These are phyloP conservation scores for Tricholaema leucomelas DNA, from an alignment of 2,113 vertebrate genomes.

Conservation along the genomic window DNA sequence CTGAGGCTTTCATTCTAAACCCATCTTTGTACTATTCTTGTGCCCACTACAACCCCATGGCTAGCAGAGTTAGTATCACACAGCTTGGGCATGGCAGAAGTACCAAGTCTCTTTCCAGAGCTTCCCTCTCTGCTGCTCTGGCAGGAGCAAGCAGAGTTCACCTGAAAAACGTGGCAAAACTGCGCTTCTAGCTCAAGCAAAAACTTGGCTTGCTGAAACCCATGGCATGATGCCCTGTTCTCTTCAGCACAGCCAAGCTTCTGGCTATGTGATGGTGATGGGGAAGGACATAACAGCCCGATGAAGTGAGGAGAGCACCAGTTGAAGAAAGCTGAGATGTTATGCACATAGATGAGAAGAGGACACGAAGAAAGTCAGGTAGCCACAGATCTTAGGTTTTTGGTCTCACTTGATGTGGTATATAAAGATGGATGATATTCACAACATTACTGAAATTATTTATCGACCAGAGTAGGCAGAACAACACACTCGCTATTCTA, in stretches of 20 bases:
- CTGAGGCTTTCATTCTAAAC: background rate
- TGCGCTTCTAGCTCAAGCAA: background rate
- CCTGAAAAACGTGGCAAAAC: background rate
- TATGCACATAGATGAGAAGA: rapidly evolving
- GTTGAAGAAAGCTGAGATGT: rapidly evolving
- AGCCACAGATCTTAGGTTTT: background rate
- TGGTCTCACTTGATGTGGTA: background rate
- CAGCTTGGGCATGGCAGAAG: background rate
- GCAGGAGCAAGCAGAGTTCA: background rate
- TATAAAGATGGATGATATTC: background rate
- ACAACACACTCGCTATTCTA: background rate
- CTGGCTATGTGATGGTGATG: background rate
- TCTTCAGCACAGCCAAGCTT: background rate
- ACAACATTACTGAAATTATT: slow-evolving; percentile 20
- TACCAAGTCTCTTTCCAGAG: background rate
- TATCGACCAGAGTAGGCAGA: slow-evolving; percentile 19
- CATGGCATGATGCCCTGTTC: background rate
- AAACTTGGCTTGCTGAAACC: slow-evolving; percentile 5
- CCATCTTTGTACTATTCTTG: background rate
- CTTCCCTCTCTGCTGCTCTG: background rate
- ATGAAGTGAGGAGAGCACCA: rapidly evolving
- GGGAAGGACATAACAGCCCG: background rate
- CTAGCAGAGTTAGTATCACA: background rate
- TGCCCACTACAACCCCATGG: background rate
- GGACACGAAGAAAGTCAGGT: background rate